Evolutionary conservation across 2,113 vertebrate genomes (phyloP), one percentile per base, ranked within the genome.

Genomic region (Mus pahari): DNA sequence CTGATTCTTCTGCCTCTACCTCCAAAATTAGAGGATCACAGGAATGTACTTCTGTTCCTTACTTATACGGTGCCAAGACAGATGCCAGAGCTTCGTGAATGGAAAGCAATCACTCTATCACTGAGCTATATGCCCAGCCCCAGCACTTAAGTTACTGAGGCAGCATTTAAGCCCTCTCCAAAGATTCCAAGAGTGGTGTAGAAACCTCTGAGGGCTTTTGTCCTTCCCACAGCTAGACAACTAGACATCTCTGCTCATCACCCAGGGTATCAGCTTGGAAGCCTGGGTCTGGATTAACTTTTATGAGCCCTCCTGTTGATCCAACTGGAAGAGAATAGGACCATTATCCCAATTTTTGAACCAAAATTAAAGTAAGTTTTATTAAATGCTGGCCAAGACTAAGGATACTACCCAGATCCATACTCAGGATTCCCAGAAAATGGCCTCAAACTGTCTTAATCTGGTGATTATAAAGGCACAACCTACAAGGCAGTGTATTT

Each of bases 271-370:
- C 94, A 82, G 75, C 42, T 96, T 84, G 50, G 31, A 58, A 79
- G 71, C 33, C 45, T 84, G 68, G n/a, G 7, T 71, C 91, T 68
- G 39, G 83, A 39, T 86, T 95, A 83, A 87, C 81, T 92, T 96
- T 94, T 96, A 94, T 94, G 58, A 96, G 73, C 26, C 78, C 73
- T 79, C 20, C 3, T 48, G 4, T 79, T 53, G 31, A 53, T 79
- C 48, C 31, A 9, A 36, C 17, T 14, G 12, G 3, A 14, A 33
- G 33, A 36, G 48, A 79, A 79, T 79, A 78, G 33, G 48, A 53
- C 17, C 16, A 36, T 33, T 79, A 53, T 33, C 77, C 50, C 48
- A 53, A 36, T 36, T 53, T 53, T 79, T 79, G 48, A 79, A 31
- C 8, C 48, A 79, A 79, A 36, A 33, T 79, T 53, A 31, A 79